A percentile compares a stretch with the other conserved stretches of the same genome.
phyloP scores from a whole-genome alignment of 2,113 vertebrate genomes.

The Peucedramus taeniatus region DNA sequence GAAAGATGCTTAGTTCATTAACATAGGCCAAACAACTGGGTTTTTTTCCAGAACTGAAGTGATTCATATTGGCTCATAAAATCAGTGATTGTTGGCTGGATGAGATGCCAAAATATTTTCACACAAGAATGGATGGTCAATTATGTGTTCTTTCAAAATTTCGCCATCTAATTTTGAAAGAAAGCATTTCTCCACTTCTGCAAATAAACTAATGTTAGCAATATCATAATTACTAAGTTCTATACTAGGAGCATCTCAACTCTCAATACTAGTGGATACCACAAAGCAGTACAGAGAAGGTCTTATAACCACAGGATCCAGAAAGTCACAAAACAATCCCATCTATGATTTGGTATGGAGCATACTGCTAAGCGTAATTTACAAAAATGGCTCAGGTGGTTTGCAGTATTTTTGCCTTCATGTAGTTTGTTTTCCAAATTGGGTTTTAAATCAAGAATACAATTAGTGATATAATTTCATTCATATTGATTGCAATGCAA shows the following conservation, averaged over 20 bases:
- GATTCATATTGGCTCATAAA: background rate
- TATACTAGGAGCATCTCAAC: background rate
- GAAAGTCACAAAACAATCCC: background rate
- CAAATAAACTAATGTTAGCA: background rate
- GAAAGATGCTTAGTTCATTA: background rate
- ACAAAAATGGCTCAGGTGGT: background rate
- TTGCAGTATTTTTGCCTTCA: rapidly evolving
- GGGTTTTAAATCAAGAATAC: background rate
- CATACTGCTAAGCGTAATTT: background rate
- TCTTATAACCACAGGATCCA: background rate
- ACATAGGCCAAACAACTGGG: background rate
- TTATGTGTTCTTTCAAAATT: background rate
- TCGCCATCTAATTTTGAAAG: background rate
- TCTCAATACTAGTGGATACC: background rate
- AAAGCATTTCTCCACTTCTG: background rate
- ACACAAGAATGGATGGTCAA: background rate
- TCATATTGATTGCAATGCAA: background rate
- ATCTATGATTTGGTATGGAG: background rate
- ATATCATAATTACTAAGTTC: background rate
- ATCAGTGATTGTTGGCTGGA: background rate
- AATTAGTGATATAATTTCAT: background rate
- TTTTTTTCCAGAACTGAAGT: background rate
- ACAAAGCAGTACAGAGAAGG: background rate
- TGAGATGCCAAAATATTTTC: background rate
- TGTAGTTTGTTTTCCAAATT: background rate